phyloP scores from a whole-genome alignment of 2,797 vertebrate species.

The Chrysocyon brachyurus region DNA sequence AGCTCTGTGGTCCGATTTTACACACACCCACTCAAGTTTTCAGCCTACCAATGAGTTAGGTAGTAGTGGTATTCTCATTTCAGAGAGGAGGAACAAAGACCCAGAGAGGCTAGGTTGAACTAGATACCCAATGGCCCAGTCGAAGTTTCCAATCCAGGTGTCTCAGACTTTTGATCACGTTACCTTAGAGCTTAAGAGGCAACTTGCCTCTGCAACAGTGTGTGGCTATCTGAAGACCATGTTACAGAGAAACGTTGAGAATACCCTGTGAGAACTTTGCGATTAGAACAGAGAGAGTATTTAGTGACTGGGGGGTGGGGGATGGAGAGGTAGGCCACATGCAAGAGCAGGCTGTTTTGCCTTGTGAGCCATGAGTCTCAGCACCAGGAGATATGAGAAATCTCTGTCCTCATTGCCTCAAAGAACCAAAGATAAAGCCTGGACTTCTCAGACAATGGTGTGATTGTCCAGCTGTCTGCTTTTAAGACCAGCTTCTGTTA shows the following conservation, averaged over 20 bases:
- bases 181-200: neutral
- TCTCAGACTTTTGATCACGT: neutral
- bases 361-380: neutral
- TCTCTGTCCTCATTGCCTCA: constrained; percentile 49
- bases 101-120: neutral
- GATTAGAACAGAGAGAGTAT: neutral
- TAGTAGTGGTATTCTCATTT: neutral
- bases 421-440: constrained; percentile 53
- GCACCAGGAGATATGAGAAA: neutral
- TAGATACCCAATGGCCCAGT: neutral
- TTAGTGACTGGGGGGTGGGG: neutral
- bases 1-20: neutral
- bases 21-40: too few species aligned
- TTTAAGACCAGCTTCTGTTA: neutral
- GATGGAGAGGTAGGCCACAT: neutral
- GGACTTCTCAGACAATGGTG: neutral
- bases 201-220: rapidly evolving
- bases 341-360: neutral
- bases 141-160: neutral
- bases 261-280: neutral
- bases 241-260: neutral
- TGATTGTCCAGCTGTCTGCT: constrained; percentile 13
- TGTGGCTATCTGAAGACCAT: neutral
- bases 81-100: neutral
- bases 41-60: too few species aligned